phyloP scores from a whole-genome alignment of 2,888 invertebrate species.

The Spodoptera littoralis region DNA sequence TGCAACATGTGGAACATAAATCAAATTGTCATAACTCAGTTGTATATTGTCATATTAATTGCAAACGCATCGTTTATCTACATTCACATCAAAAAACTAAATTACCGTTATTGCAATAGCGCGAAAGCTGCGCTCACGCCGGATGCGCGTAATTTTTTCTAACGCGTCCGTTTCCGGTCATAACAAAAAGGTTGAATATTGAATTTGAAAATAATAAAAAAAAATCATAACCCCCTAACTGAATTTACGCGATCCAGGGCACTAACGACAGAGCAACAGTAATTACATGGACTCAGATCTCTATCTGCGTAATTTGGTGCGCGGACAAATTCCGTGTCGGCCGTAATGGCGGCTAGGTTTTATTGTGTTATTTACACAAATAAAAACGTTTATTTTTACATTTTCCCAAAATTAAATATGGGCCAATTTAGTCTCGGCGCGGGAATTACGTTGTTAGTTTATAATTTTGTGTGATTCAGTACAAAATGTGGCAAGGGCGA shows the following conservation, averaged over 20 bases:
- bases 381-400: conserved; percentile 89
- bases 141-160: conserved; percentile 86
- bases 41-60: conserved; percentile 68
- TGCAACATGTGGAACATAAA: no score
- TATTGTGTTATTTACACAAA: conserved; percentile 89
- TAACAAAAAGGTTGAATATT: conserved; percentile 75
- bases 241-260: conserved; percentile 85
- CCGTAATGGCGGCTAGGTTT: conserved; percentile 81
- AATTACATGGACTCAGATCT: conserved; percentile 85
- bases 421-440: conserved; percentile 79
- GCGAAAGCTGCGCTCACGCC: conserved; percentile 74
- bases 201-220: conserved; percentile 83
- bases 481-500: conserved; percentile 49
- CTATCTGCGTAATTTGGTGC: conserved; percentile 84
- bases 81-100: conserved; percentile 67
- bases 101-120: conserved; percentile 80
- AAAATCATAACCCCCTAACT: conserved; percentile 84
- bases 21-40: no score
- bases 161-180: conserved; percentile 84
- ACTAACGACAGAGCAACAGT: conserved; percentile 87
- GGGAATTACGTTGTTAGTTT: conserved; percentile 80
- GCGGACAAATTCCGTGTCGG: conserved; percentile 79
- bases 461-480: conserved; percentile 76
- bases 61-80: conserved; percentile 65
- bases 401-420: conserved; percentile 89